These are phyloP conservation scores for Megaceryle torquata DNA, from an alignment of 2,113 vertebrate genomes.

Conservation along the genomic window DNA sequence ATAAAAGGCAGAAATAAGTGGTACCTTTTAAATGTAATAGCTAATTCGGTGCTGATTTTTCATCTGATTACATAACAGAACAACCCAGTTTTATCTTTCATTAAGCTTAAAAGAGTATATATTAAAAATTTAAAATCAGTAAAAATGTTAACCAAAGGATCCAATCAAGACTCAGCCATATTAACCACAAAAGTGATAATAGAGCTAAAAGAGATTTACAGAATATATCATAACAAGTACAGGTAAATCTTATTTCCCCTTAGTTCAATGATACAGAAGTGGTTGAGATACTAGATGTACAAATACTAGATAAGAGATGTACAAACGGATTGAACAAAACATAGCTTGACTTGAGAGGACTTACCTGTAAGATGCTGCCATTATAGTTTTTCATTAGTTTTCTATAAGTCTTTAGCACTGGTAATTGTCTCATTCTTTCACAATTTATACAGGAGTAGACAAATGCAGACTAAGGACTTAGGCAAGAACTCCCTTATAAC, in stretches of 20 bases:
- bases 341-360: neutral
- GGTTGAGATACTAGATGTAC: neutral
- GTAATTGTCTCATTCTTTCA: neutral
- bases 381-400: neutral
- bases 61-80: neutral
- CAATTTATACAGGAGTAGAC: neutral
- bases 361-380: neutral
- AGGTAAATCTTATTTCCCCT: neutral
- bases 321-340: neutral
- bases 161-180: neutral
- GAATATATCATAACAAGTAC: neutral
- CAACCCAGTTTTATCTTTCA: neutral
- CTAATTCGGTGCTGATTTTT: neutral
- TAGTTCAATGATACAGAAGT: neutral
- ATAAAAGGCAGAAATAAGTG: neutral
- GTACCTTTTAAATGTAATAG: neutral
- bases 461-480: neutral
- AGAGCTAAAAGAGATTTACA: neutral
- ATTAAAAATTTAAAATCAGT: neutral
- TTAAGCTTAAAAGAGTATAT: neutral
- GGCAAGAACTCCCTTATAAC: neutral
- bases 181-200: neutral
- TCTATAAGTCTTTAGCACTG: neutral
- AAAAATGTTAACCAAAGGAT: neutral
- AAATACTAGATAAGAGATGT: neutral